These are phyloP conservation scores for Dipodomys merriami DNA, from an alignment of 2,113 vertebrate species.

Conservation along the genomic window DNA sequence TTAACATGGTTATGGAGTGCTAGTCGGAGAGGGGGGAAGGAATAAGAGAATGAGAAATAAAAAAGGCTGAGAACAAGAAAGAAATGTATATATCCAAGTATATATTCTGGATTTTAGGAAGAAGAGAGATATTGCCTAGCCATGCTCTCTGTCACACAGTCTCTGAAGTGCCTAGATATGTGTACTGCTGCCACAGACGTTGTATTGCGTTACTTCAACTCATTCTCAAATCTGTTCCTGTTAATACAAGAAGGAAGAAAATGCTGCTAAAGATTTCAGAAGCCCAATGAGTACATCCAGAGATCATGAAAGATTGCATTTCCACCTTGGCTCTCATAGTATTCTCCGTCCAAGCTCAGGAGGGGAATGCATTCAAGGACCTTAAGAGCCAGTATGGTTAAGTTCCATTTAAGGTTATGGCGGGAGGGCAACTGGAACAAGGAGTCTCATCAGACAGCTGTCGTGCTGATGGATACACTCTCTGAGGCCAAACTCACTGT, in stretches of 20 bases:
- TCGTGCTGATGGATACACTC: neutral
- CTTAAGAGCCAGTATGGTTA: neutral
- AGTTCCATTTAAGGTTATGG: neutral
- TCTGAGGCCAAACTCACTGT: neutral
- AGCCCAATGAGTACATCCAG: neutral
- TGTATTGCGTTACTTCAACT: neutral
- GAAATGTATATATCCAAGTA: neutral
- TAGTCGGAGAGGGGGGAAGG: neutral
- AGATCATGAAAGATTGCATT: neutral
- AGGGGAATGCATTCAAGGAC: neutral
- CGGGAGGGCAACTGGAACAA: fast-evolving
- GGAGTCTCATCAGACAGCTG: neutral
- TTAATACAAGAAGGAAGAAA: neutral
- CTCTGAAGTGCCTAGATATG: neutral
- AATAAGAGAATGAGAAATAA: neutral
- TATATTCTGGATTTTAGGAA: neutral
- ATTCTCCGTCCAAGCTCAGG: neutral
- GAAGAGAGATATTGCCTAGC: neutral
- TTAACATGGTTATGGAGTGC: neutral
- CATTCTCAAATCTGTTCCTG: neutral
- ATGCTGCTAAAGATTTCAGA: neutral
- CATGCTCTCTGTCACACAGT: neutral
- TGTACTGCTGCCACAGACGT: neutral
- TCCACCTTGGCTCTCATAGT: neutral
- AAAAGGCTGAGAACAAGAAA: neutral